Base-by-base conservation (phyloP, 2,888 invertebrate genomes). In the Nomada ruficornis region DNA sequence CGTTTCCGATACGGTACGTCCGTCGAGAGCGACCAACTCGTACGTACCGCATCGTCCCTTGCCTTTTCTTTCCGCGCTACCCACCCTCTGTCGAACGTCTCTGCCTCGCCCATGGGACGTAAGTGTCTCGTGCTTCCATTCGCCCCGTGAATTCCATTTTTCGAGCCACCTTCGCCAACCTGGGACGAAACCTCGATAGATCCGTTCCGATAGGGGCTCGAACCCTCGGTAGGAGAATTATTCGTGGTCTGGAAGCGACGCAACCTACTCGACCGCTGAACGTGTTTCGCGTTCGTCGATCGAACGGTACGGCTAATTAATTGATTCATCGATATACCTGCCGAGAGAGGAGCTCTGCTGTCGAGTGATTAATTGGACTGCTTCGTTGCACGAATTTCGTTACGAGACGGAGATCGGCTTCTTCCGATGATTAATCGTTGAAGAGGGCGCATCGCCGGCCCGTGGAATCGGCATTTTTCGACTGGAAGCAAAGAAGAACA, bases 1-100 rank as follows among this genome's bases (percentile, higher is more conserved):
- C 83, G 86, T 87, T 87, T 87, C 85, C 86, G 90, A 90, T 89
- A 87, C 85, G 74, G 71, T 80, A 77, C 85, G 85, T 82, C 86
- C 85, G 86, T 86, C 82, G 88, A 88, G 86, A 84, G 80, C 88
- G 87, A 89, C 86, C 86, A 78, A 77, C 85, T 88, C 83, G 84
- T 83, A 83, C 84, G 84, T 88, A 83, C 86, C 79, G 64, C 29
- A 11, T 20, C 18, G 18, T 18, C 55, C 44, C 50, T 23, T 42
- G n/a, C 9, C 26, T 36, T 55, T 42, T 55, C 20, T 20, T 13
- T 52, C 47, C 13, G 47, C 47, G 3, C 26, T 54, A 15, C 26
- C 20, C 11, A 10, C 47, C 42, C n/a, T 10, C 36, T 26, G 10
- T n/a, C 62, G 23, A 26, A 44, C 44, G 23, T 52, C 50, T 0